Base-by-base conservation (phyloP, 2,797 vertebrate genomes). In the Sebastes vulpes region DNA sequence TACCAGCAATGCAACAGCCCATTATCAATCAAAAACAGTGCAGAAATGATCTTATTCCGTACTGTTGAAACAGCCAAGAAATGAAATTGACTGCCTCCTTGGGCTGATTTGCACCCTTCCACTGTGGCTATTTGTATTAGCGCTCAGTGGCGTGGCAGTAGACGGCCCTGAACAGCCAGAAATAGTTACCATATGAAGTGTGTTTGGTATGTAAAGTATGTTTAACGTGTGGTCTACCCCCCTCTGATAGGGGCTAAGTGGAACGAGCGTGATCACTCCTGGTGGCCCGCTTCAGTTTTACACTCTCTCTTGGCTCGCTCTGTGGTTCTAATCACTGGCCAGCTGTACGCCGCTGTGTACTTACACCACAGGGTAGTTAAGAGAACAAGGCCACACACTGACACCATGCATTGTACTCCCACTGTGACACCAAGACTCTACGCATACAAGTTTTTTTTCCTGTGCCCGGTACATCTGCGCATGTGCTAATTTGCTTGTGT, bases 321-420 rank as follows among this genome's bases (percentile, higher is more conserved):
- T 91, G 80, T 86, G 92, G 83, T 86, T 95, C 82, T 96, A 95
- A 96, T 96, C 70, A 77, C 83, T 78, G 92, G 90, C 91, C 95
- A 95, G 94, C 92, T 91, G 93, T 87, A 94, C 76, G 60, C 89
- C 86, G 65, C 87, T 90, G 91, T 94, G 91, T 91, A 89, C 89
- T 93, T 82, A 86, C 93, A 89, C 95, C 81, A 81, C 89, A 86
- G 92, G 94, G 89, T 93, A 89, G 89, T 93, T 87, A 89, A 81
- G 73, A 90, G 89, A 93, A 94, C 92, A 92, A 76, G 94, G 77
- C 92, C 89, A 82, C 94, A 91, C 90, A 93, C 93, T 93, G 94
- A 82, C 92, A 86, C 79, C 50, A 31, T 54, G 81, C 85, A 90
- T 88, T 88, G 86, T 91, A 88, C 88, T 92, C 91, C 90, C 90